Evolutionary conservation across 2,113 vertebrate species (phyloP).

Genomic region (Ondatra zibethicus): DNA sequence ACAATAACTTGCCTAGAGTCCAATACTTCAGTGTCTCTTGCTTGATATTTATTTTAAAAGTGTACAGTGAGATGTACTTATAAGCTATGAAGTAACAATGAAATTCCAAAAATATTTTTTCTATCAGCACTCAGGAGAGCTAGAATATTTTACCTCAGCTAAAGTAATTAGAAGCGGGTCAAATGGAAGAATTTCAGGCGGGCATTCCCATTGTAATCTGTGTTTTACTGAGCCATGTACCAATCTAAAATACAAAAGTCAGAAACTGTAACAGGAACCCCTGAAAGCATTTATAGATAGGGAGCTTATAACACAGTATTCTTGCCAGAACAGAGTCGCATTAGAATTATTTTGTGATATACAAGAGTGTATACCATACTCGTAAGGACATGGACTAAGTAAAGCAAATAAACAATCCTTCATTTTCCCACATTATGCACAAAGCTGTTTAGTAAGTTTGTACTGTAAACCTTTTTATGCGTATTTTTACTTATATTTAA

Average conservation of each 20-base stretch:
- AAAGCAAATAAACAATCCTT: neutral
- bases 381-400: neutral
- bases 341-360: neutral
- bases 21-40: neutral
- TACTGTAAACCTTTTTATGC: neutral
- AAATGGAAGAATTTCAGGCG: constrained; percentile 87
- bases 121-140: constrained; percentile 39
- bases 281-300: neutral
- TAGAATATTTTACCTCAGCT: constrained; percentile 86
- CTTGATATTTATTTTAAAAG: constrained; percentile 15
- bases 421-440: neutral
- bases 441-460: neutral
- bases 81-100: neutral
- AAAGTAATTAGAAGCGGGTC: constrained; percentile 90
- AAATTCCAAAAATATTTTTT: neutral
- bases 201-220: constrained; percentile 88
- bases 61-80: constrained; percentile 20
- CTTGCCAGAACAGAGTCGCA: neutral
- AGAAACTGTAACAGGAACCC: neutral
- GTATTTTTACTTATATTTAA: neutral
- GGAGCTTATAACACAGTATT: neutral
- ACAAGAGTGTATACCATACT: neutral
- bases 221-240: constrained; percentile 91
- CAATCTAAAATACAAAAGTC: constrained; percentile 82
- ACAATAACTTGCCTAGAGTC: neutral